phyloP scores from a whole-genome alignment of 2,113 vertebrate genomes.

The Microcebus murinus region DNA sequence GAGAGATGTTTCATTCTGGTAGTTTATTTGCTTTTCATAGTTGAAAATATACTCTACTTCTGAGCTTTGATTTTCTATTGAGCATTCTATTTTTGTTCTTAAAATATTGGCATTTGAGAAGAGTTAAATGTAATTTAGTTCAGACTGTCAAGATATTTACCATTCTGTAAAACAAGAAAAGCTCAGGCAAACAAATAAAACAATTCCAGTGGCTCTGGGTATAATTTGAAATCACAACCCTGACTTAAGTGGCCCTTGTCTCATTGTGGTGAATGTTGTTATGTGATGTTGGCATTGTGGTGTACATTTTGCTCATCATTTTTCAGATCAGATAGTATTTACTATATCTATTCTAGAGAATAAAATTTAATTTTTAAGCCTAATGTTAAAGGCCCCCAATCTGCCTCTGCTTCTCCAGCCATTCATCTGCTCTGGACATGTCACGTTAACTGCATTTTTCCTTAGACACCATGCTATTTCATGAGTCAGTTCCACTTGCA shows the following conservation, averaged over 20 bases:
- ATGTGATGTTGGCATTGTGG: not conserved
- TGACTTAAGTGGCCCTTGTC: not conserved
- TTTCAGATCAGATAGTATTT: not conserved
- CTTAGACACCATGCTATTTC: not conserved
- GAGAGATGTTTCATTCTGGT: not conserved
- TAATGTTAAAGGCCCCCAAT: not conserved
- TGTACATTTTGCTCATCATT: not conserved
- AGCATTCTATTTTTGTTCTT: not conserved
- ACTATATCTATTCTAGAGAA: not conserved
- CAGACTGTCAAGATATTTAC: not conserved
- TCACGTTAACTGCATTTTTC: not conserved
- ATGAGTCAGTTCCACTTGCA: not conserved
- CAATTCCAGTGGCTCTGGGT: not conserved
- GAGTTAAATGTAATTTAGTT: not conserved
- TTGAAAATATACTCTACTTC: not conserved
- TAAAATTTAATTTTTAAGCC: not conserved
- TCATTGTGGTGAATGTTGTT: not conserved
- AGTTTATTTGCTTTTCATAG: constrained; percentile 13
- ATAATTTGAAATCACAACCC: not conserved
- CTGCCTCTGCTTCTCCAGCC: not conserved
- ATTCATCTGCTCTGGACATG: not conserved
- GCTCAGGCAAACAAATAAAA: not conserved
- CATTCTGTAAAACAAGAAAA: not conserved
- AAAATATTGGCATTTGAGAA: not conserved
- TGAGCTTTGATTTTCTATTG: constrained; percentile 3